Evolutionary conservation across 1,140 invertebrate genomes (phyloP).

Genomic region (Calliopsis andreniformis): DNA sequence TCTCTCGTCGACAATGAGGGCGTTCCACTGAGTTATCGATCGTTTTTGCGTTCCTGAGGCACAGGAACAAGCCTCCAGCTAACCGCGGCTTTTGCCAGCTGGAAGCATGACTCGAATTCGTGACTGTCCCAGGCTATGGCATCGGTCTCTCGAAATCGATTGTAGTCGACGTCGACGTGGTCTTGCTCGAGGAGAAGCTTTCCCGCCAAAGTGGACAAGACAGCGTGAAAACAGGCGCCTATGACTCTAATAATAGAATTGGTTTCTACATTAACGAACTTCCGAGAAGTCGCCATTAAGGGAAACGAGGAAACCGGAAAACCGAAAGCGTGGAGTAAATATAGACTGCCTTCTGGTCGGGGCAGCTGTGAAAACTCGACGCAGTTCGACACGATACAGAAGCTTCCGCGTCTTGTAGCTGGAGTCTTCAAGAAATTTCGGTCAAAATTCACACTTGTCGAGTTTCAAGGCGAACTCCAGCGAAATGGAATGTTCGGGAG

Average conservation of each 20-base stretch:
- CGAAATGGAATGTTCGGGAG: not conserved
- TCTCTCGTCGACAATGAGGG: conserved; percentile 65
- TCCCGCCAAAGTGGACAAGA: not conserved
- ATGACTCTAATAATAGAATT: conserved; percentile 63
- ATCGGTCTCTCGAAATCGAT: conserved; percentile 48
- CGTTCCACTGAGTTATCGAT: conserved; percentile 70
- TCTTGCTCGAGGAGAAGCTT: not conserved
- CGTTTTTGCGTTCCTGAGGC: conserved; percentile 63
- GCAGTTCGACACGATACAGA: conserved; percentile 31
- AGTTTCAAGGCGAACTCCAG: not conserved
- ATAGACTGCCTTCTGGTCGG: conserved; percentile 58
- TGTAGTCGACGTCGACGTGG: conserved; percentile 26
- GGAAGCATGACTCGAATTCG: conserved; percentile 54
- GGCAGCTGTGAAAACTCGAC: conserved; percentile 64
- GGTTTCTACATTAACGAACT: conserved; percentile 64
- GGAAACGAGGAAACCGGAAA: conserved; percentile 64
- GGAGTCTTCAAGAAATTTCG: not conserved
- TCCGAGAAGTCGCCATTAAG: conserved; percentile 64
- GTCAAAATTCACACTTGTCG: not conserved
- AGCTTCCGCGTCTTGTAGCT: not conserved
- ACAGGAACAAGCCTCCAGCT: conserved; percentile 39
- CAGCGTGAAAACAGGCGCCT: not conserved
- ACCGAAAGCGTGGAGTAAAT: conserved; percentile 58
- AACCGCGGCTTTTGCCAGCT: conserved; percentile 7
- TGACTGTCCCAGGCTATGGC: conserved; percentile 46